phyloP scores from a whole-genome alignment of 2,888 invertebrate genomes.

The Cryptosula pallasiana region DNA sequence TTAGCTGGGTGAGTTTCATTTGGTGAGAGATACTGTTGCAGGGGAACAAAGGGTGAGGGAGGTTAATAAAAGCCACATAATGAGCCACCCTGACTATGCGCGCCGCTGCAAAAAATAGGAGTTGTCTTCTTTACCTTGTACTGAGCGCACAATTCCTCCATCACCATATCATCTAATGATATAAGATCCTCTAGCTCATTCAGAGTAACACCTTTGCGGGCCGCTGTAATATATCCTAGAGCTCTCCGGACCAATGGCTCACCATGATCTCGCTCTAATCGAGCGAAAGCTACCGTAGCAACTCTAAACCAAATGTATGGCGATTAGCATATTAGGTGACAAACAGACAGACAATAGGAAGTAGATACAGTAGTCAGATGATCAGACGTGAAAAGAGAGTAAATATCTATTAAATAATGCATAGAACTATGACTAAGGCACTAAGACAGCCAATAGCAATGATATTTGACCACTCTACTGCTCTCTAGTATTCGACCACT shows the following conservation, averaged over 20 bases:
- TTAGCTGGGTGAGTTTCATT: too few relatives aligned
- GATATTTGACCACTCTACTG: too few relatives aligned
- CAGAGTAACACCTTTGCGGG: constrained; percentile 73
- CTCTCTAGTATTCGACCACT: too few relatives aligned
- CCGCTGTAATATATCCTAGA: constrained; percentile 68
- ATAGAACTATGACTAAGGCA: too few relatives aligned
- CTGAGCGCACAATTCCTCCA: constrained; percentile 33
- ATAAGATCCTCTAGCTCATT: constrained; percentile 68
- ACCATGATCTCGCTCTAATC: constrained; percentile 43
- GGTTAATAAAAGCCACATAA: too few relatives aligned
- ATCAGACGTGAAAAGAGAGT: not conserved
- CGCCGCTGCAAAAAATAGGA: too few relatives aligned
- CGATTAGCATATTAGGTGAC: not conserved
- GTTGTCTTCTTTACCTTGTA: constrained; percentile 17
- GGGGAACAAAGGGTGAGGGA: too few relatives aligned
- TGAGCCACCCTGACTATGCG: too few relatives aligned
- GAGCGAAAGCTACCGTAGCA: constrained; percentile 37
- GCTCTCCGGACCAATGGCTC: constrained; percentile 54
- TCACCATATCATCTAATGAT: constrained; percentile 47
- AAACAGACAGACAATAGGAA: not conserved
- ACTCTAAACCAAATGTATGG: constrained; percentile 25
- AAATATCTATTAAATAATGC: not conserved
- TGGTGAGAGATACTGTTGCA: too few relatives aligned
- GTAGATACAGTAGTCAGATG: not conserved
- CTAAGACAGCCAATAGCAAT: too few relatives aligned